Evolutionary conservation across 2,113 vertebrate species (phyloP), one percentile per base, ranked within the genome.

Genomic region (Oreochromis tanganicae): DNA sequence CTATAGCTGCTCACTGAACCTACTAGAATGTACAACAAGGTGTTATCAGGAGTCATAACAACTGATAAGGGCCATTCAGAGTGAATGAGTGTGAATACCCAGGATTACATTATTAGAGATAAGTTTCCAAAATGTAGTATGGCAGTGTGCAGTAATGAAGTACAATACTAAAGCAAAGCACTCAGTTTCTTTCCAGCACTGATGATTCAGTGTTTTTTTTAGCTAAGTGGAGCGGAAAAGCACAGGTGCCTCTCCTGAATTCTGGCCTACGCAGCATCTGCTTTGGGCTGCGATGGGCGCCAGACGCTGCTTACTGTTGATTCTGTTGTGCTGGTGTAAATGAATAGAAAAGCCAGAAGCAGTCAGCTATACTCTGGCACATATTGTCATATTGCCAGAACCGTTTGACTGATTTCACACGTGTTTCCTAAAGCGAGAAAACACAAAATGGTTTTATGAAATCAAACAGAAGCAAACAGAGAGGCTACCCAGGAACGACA

Each of bases 341-440:
- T 68, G 48, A 66, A 82, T 17, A 84, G 83, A 83, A 63, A 88
- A 34, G 38, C 24, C 88, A 27, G 38, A 61, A 55, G 80, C 87
- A 82, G 79, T 80, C 80, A 21, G 85, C 56, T 82, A 5, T 48
- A 59, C 36, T 82, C 21, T 57, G 52, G 66, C 85, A 52, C 54
- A 63, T 78, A 3, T 3, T 32, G 66, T 71, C 82, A 29, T 36
- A 84, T 83, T 32, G 82, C 75, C 57, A 48, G 55, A 84, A 82
- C 78, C 6, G 43, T 83, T 41, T 32, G 43, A 84, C 63, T 73
- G 90, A 91, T 92, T 91, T 92, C 85, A 84, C 86, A 93, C 73
- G 38, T 81, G 90, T 85, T 87, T 91, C 84, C 56, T 79, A 17
- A 63, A 78, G 71, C 61, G 38, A 59, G 80, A 24, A 80, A 85